Conservation (phyloP, 2,888 invertebrate genomes). For the Nymphalis urticae region DNA sequence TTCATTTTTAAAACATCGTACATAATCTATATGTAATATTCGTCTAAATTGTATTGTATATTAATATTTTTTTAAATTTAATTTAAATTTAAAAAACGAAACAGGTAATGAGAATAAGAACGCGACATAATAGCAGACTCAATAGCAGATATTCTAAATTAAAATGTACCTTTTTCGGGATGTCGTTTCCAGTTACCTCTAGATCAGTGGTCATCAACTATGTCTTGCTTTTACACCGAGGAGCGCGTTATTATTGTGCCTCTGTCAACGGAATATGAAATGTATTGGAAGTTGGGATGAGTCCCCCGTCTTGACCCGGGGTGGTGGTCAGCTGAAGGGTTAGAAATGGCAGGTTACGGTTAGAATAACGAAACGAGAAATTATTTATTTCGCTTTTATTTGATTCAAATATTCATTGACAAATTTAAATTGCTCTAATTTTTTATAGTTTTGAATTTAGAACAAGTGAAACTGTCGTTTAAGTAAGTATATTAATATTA, state of each 20-base stretch:
- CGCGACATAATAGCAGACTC: too few species aligned
- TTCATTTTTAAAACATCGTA: too few species aligned
- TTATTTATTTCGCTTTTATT: slow-evolving; percentile 27
- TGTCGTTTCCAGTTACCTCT: slow-evolving; percentile 45
- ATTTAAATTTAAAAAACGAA: too few species aligned
- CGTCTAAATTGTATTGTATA: too few species aligned
- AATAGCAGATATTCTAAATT: too few species aligned
- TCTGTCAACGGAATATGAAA: slow-evolving; percentile 82
- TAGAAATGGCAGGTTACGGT: slow-evolving; percentile 41
- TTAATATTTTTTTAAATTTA: too few species aligned
- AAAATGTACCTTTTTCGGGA: background rate
- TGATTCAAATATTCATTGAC: background rate
- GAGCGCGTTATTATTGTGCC: slow-evolving; percentile 79
- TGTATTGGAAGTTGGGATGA: slow-evolving; percentile 80
- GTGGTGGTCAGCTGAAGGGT: slow-evolving; percentile 62
- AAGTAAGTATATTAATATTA: too few species aligned
- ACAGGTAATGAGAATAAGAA: too few species aligned
- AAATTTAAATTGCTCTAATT: too few species aligned
- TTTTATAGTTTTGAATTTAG: too few species aligned
- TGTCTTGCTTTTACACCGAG: slow-evolving; percentile 73
- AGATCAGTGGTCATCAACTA: slow-evolving; percentile 61
- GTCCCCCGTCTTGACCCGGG: slow-evolving; percentile 66
- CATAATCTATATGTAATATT: too few species aligned
- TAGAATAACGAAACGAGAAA: slow-evolving; percentile 50
- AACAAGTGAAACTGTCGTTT: too few species aligned